These are phyloP conservation scores for Dasyurus viverrinus DNA, from an alignment of 2,113 vertebrate species.

Conservation along the genomic window DNA sequence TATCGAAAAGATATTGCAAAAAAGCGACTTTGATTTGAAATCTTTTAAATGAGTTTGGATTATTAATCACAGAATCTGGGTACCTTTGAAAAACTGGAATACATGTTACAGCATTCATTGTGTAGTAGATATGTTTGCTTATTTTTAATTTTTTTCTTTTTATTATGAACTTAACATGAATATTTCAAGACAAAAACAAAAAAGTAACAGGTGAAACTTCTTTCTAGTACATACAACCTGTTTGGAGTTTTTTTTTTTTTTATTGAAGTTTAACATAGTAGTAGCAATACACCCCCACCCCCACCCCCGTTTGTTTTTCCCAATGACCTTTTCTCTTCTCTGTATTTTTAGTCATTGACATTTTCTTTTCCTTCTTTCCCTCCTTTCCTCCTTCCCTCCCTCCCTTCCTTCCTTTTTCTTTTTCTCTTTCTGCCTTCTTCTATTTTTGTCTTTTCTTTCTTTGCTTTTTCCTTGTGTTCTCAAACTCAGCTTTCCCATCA, in stretches of 20 bases:
- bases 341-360: background rate
- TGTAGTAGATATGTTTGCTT: background rate
- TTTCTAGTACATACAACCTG: background rate
- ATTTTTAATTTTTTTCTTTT: background rate
- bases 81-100: background rate
- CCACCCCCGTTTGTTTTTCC: background rate
- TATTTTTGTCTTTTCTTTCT: no score
- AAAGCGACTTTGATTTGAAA: background rate
- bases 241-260: background rate
- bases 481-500: no score
- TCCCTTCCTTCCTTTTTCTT: background rate
- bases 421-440: no score
- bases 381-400: no score
- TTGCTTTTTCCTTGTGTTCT: no score
- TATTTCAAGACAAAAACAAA: background rate
- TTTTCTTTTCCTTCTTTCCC: background rate
- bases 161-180: background rate
- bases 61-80: background rate
- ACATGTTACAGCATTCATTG: background rate
- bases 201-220: background rate
- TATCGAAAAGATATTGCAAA: background rate
- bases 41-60: background rate
- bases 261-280: background rate
- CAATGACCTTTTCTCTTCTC: background rate
- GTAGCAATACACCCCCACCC: background rate